Evolutionary conservation across 30 jellyfish, hydroid and myxozoan genomes (phyloP).

Genomic region (Sanderia malayensis): DNA sequence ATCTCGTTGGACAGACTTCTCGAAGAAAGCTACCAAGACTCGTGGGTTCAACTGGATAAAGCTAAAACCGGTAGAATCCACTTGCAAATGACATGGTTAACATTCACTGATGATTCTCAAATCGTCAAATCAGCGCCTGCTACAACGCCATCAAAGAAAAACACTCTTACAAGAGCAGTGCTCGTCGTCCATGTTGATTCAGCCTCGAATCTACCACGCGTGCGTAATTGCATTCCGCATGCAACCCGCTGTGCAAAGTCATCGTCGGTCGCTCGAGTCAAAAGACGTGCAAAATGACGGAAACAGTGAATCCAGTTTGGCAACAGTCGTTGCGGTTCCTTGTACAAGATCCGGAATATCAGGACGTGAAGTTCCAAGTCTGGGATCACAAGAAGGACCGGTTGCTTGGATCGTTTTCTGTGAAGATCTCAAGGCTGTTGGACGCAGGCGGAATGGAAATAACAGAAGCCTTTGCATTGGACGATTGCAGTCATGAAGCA

Average conservation of each 20-base stretch:
- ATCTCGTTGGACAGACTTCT: conserved; percentile 34
- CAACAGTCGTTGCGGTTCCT: conserved; percentile 67
- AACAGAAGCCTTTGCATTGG: conserved; percentile 61
- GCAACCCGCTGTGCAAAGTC: conserved; percentile 69
- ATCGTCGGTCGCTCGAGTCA: conserved; percentile 48
- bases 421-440: conserved; percentile 43
- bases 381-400: conserved; percentile 81
- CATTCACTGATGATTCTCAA: conserved; percentile 25
- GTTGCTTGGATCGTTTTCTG: conserved; percentile 67
- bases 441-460: conserved; percentile 59
- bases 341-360: conserved; percentile 75
- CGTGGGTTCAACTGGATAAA: conserved; percentile 66
- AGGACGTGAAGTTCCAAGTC: conserved; percentile 57
- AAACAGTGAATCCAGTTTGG: conserved; percentile 70
- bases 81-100: conserved; percentile 63
- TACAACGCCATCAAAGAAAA: conserved; percentile 56
- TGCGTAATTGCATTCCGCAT: conserved; percentile 45
- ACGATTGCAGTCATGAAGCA: conserved; percentile 61
- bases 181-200: conserved; percentile 61
- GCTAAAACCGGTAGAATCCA: conserved; percentile 68
- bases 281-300: conserved; percentile 47
- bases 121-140: conserved; percentile 19
- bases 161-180: conserved; percentile 48
- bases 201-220: conserved; percentile 70
- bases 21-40: conserved; percentile 44